Base-by-base conservation (phyloP, 2,113 vertebrate species). In the Macquaria australasica region DNA sequence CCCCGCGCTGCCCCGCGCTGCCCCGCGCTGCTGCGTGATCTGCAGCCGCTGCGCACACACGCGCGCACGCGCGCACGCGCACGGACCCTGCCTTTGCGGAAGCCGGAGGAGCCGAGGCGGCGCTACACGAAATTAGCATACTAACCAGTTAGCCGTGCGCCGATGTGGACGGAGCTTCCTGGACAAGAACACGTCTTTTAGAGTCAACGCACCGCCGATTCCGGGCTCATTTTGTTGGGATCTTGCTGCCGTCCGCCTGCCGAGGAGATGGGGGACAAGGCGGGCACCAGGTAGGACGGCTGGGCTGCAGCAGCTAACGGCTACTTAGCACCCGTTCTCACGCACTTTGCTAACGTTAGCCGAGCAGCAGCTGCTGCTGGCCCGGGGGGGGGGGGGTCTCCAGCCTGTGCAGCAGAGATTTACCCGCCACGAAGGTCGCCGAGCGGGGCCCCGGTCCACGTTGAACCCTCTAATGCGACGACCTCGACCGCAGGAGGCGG, bases 261-360 rank as follows among this genome's bases (percentile, higher is more conserved):
- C 92, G 94, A 93, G 89, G 93, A 95, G 90, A 94, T 89, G 89
- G 92, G 94, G 90, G 94, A 95, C 87, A 95, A 93, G 84, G 94
- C 90, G 89, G 93, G 94, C 81, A 96, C 95, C 90, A 95, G 95
- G 96, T 96, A 92, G 73, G 89, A 81, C 86, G 80, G 71, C 51
- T 68, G 31, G 4, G 75, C 58, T 37, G 60, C 59, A 1, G 43
- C 23, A 9, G 75, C 84, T 90, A 87, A 56, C 83, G 9, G 88
- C 90, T 86, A 87, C 83, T 88, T 94, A 92, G 91, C 90, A 37
- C 59, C 60, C 45, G 68, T 18, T 64, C 80, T 86, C 90, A 86
- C 90, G 89, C 88, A 89, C 48, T 91, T 86, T 0, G 89, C 82
- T 86, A 84, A n/a, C 55, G 73, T 5, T 76, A 88, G 79, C 87